Percentiles rank a stretch among this genome's conserved stretches.
These are phyloP conservation scores for Protaetia brevitarsis DNA, from an alignment of 1,140 invertebrate genomes.

Conservation along the genomic window DNA sequence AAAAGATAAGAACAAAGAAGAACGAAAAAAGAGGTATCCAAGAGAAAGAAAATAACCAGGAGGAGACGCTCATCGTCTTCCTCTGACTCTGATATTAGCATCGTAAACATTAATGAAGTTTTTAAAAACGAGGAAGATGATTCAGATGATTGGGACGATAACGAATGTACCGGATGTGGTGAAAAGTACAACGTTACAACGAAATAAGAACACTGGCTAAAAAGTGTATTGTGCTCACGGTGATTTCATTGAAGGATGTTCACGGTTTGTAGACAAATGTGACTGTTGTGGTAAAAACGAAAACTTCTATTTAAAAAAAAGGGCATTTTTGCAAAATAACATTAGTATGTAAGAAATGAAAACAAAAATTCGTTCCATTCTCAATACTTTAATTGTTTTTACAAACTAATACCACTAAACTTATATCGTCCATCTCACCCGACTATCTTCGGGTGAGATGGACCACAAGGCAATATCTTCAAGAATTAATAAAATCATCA, in stretches of 20 bases:
- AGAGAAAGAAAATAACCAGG: background rate
- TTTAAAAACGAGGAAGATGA: background rate
- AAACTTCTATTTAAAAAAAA: background rate
- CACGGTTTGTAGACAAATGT: background rate
- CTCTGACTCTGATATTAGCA: background rate
- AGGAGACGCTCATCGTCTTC: background rate
- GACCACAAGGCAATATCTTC: background rate
- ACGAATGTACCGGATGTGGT: background rate
- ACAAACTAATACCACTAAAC: background rate
- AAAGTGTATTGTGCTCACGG: background rate
- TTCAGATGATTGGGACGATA: background rate
- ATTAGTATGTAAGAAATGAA: background rate
- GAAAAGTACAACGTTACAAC: background rate
- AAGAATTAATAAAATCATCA: background rate
- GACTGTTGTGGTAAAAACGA: conserved; percentile 4
- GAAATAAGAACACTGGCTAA: background rate
- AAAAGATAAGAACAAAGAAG: background rate
- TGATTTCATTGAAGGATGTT: background rate
- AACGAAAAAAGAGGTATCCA: background rate
- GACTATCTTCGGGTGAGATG: background rate
- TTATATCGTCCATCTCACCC: background rate
- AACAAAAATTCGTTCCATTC: background rate
- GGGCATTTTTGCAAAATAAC: background rate
- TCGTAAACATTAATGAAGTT: background rate
- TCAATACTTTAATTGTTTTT: background rate